Conservation (phyloP, 2,888 invertebrate genomes). For the Chironomus tentans region DNA sequence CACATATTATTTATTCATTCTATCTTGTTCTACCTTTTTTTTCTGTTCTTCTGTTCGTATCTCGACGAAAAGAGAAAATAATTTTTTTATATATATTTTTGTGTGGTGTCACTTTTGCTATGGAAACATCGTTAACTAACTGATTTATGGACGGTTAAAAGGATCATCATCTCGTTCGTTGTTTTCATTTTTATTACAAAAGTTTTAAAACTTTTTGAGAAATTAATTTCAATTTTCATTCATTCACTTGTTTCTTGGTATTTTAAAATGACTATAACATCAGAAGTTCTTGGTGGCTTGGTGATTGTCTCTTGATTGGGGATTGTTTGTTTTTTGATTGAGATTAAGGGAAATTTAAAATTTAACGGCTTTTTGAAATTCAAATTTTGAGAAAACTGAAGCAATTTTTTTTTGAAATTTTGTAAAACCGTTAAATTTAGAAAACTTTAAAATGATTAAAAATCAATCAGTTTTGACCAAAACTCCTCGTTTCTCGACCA, state of each 20-base stretch:
- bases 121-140: conserved; percentile 44
- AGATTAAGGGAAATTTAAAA: no score
- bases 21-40: conserved; percentile 2
- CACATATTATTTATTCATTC: background rate
- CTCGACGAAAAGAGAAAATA: background rate
- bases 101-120: conserved; percentile 29
- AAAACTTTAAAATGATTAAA: no score
- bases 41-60: background rate
- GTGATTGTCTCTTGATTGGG: no score
- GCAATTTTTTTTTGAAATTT: no score
- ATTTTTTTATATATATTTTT: background rate
- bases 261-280: no score
- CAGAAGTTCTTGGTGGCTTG: no score
- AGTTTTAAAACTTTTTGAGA: background rate
- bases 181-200: conserved; percentile 9
- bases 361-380: no score
- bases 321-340: no score
- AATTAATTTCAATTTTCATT: conserved; percentile 27
- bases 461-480: no score
- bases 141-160: conserved; percentile 42
- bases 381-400: no score
- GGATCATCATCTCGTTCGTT: conserved; percentile 15
- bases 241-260: conserved; percentile 7
- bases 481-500: no score
- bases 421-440: no score